Percentiles rank a stretch among this genome's conserved stretches.
Conservation (phyloP, 1,140 invertebrate genomes). For the Macrotrachela quadricornifera region DNA sequence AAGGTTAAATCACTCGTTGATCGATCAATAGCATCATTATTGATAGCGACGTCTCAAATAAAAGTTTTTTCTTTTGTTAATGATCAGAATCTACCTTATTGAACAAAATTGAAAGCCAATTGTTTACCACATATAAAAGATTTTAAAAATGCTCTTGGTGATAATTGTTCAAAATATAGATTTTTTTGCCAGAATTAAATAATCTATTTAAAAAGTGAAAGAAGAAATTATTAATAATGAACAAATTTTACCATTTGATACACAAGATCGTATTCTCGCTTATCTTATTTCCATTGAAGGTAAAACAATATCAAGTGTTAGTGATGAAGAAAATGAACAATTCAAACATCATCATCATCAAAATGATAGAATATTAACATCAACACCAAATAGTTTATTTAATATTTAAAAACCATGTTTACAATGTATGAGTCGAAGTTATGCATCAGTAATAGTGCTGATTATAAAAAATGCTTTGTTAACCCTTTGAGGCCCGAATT, state of each 20-base stretch:
- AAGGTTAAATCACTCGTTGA: no score
- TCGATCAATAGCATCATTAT: no score
- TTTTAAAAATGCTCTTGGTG: conserved; percentile 76
- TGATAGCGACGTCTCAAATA: conserved; percentile 55
- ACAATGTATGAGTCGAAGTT: conserved; percentile 31
- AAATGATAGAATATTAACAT: neutral
- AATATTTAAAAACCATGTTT: conserved; percentile 44
- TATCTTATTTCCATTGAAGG: no score
- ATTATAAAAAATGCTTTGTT: neutral
- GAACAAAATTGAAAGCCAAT: conserved; percentile 84
- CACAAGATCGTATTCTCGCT: no score
- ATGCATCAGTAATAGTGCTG: conserved; percentile 20
- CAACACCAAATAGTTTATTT: neutral
- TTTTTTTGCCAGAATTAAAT: conserved; percentile 94
- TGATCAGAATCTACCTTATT: conserved; percentile 92
- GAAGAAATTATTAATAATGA: no score
- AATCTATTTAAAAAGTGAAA: conserved; percentile 92
- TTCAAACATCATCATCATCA: neutral
- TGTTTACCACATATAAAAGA: conserved; percentile 82
- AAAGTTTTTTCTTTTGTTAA: conserved; percentile 98
- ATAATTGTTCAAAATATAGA: conserved; percentile 71
- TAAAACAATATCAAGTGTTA: no score
- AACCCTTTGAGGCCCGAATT: no score
- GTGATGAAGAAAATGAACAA: no score
- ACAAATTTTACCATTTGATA: no score